Evolutionary conservation across 1,140 invertebrate genomes (phyloP).

Genomic region (Diorhabda elongata): DNA sequence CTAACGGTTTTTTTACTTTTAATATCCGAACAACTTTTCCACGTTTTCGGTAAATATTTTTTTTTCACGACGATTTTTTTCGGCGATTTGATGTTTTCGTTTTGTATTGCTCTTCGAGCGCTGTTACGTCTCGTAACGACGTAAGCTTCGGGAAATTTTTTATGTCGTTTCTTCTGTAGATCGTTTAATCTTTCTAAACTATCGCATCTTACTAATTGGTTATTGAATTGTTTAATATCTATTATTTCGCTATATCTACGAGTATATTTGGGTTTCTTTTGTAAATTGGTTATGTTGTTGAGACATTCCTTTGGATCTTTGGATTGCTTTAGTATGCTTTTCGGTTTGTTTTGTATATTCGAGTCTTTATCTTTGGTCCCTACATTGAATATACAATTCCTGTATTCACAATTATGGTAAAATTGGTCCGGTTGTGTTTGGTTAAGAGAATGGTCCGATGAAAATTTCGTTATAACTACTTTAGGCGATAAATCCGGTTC

Average conservation of each 20-base stretch:
- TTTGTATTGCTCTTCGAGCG: slow-evolving; percentile 16
- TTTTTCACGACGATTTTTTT: slow-evolving; percentile 38
- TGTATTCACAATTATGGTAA: slow-evolving; percentile 44
- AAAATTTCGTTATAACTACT: slow-evolving; percentile 13
- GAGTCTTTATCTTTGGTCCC: slow-evolving; percentile 35
- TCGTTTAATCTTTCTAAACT: slow-evolving; percentile 40
- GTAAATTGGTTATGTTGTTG: slow-evolving; percentile 34
- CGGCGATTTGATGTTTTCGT: slow-evolving; percentile 31
- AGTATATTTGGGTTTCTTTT: slow-evolving; percentile 27
- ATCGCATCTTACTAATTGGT: slow-evolving; percentile 39
- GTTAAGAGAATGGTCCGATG: slow-evolving; percentile 5
- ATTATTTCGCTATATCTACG: slow-evolving; percentile 40
- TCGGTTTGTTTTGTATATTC: slow-evolving; percentile 31
- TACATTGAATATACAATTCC: slow-evolving; percentile 46
- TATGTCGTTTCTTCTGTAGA: slow-evolving; percentile 29
- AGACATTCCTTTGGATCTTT: slow-evolving; percentile 32
- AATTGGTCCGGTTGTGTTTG: slow-evolving; percentile 35
- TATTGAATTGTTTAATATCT: slow-evolving; percentile 34
- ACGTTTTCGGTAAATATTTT: slow-evolving; percentile 41
- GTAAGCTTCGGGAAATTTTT: slow-evolving; percentile 45
- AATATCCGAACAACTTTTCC: slow-evolving; percentile 45
- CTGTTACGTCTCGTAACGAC: slow-evolving; percentile 37
- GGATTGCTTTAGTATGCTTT: slow-evolving; percentile 40
- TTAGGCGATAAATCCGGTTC: slow-evolving; percentile 37
- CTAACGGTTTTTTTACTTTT: slow-evolving; percentile 38